Base-by-base conservation (phyloP, 1,140 invertebrate species). In the Sycobia sp. region DNA sequence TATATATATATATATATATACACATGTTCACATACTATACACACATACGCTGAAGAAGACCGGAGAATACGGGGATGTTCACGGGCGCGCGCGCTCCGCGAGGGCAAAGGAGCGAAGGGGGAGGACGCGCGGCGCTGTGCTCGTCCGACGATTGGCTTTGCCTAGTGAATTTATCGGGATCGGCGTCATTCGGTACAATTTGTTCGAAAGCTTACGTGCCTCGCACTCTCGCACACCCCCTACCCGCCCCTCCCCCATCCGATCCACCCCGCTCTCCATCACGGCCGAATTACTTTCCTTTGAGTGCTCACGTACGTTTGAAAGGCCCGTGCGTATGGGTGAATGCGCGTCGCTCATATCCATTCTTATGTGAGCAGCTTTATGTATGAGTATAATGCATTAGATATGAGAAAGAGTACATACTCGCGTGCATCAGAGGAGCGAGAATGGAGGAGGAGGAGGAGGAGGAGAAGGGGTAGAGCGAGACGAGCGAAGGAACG, bases 341-440 rank as follows among this genome's bases (percentile, higher is more conserved):
- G 54, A 53, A 47, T 56, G 57, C 59, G 55, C 51, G 16, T 11
- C 54, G 47, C 34, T 57, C 56, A 55, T 62, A 29, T 53, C 34
- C 50, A 27, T 54, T 54, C 51, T 41, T 41, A 41, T 22, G 16
- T 23, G 27, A 46, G 14, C 8, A 10, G 4, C 36, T 49, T 50
- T 64, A 41, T 43, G 49, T 57, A 53, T 51, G 62, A 39, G 57
- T 55, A 49, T 56, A 62, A 62, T 62, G 44, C 51, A 62, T 62
- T 62, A 62, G 41, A 56, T 49, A 56, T 62, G 39, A 39, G 41
- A 20, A 41, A 27, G 46, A 38, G 44, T 32, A 32, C 16, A 34
- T 20, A 11, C 51, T 54, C 56, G 44, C 39, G 55, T 58, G 51
- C 46, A 55, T 57, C 34, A 32, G 14, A 47, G 49, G 34, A 53